A percentile compares a stretch with the other conserved stretches of the same genome.
Evolutionary conservation across 2,888 invertebrate genomes (phyloP).

Genomic region (Tubulanus polymorphus): DNA sequence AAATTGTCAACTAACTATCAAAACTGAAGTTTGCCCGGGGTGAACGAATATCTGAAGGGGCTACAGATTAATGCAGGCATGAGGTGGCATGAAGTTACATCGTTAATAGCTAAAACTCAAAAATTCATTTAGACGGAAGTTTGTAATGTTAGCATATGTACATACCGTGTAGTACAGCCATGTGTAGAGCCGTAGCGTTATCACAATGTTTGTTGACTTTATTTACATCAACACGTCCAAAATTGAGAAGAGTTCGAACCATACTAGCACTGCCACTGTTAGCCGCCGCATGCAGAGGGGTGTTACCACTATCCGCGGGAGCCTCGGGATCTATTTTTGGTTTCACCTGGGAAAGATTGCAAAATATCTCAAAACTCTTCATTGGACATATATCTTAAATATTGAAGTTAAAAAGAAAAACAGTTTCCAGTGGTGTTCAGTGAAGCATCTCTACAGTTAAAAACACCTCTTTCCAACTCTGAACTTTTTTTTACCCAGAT

Average conservation of each 20-base stretch:
- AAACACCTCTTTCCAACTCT: no score
- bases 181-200: slow-evolving; percentile 43
- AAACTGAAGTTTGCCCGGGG: neutral
- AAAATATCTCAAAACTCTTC: no score
- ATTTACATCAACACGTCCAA: slow-evolving; percentile 35
- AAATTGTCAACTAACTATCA: no score
- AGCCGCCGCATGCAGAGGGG: slow-evolving; percentile 49
- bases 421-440: no score
- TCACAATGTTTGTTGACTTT: slow-evolving; percentile 43
- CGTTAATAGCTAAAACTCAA: neutral
- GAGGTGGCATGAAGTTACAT: neutral
- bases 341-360: slow-evolving; percentile 29
- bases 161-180: slow-evolving; percentile 47
- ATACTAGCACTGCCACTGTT: slow-evolving; percentile 40
- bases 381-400: no score
- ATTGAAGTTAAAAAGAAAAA: no score
- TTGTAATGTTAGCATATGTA: neutral
- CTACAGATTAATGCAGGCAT: neutral
- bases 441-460: no score
- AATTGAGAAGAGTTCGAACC: slow-evolving; percentile 33
- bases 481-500: no score
- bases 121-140: neutral
- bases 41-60: neutral
- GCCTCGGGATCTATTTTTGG: slow-evolving; percentile 36
- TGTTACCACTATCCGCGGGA: slow-evolving; percentile 47